A percentile compares a stretch with the other conserved stretches of the same genome.
These are phyloP conservation scores for Tetheella fluctuosa DNA, from an alignment of 2,888 invertebrate species.

Conservation along the genomic window DNA sequence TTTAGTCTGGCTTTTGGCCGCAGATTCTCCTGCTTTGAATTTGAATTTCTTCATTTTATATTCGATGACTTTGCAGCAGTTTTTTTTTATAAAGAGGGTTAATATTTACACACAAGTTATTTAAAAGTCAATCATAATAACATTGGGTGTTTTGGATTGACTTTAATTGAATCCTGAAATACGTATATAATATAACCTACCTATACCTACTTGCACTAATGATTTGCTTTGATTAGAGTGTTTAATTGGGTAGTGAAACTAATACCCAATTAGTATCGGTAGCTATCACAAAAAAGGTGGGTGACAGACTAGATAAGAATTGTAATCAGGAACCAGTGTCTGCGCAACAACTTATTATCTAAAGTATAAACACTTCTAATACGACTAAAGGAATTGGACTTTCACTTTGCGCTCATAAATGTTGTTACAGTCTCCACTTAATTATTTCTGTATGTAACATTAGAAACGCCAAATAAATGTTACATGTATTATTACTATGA, in stretches of 20 bases:
- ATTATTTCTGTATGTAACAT: conserved; percentile 5
- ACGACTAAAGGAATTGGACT: neutral
- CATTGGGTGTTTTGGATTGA: neutral
- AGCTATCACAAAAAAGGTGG: too few species aligned
- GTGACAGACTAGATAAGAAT: too few species aligned
- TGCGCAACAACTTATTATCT: neutral
- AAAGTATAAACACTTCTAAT: neutral
- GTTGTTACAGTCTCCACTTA: neutral
- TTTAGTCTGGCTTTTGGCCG: neutral
- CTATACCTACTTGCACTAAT: neutral
- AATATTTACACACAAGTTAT: neutral
- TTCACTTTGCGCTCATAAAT: neutral
- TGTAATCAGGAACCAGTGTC: too few species aligned
- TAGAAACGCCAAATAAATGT: neutral
- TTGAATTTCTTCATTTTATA: conserved; percentile 1
- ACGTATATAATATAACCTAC: too few species aligned
- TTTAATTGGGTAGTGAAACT: too few species aligned
- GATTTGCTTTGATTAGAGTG: neutral
- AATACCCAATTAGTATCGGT: neutral
- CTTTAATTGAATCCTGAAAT: too few species aligned
- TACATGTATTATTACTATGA: neutral
- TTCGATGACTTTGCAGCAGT: neutral
- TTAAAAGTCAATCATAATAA: neutral
- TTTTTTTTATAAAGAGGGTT: neutral
- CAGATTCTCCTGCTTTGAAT: neutral